Conservation (phyloP, 1,140 invertebrate genomes). For the Parapsyche elsis region DNA sequence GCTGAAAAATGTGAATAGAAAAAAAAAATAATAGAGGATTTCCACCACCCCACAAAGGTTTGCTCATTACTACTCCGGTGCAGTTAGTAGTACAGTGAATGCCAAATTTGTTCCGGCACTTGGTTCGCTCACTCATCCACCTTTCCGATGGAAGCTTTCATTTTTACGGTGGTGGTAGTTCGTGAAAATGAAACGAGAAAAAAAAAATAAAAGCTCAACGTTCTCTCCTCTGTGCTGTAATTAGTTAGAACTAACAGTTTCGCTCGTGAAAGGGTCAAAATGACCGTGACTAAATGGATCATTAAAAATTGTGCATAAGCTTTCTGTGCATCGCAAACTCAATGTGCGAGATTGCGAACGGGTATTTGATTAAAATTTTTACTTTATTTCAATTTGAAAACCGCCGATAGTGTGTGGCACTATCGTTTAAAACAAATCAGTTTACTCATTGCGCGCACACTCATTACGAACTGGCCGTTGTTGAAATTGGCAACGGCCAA, state of each 20-base stretch:
- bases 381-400: no score
- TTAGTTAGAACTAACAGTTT: no score
- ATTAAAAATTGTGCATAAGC: no score
- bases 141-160: not conserved
- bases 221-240: no score
- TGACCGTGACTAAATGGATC: no score
- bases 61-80: slow-evolving; percentile 1
- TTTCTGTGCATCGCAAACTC: not conserved
- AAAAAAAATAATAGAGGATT: not conserved
- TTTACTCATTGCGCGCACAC: not conserved
- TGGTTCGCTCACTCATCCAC: not conserved
- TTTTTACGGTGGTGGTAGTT: not conserved
- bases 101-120: slow-evolving; percentile 20
- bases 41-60: not conserved
- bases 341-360: no score
- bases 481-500: not conserved
- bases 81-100: not conserved
- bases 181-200: not conserved
- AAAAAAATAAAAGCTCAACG: not conserved
- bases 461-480: not conserved
- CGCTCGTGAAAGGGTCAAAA: no score
- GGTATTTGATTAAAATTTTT: no score
- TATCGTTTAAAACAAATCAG: not conserved
- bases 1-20: not conserved
- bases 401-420: not conserved